Evolutionary conservation across 2,113 vertebrate species (phyloP).

Genomic region (Xiphorhynchus elegans): DNA sequence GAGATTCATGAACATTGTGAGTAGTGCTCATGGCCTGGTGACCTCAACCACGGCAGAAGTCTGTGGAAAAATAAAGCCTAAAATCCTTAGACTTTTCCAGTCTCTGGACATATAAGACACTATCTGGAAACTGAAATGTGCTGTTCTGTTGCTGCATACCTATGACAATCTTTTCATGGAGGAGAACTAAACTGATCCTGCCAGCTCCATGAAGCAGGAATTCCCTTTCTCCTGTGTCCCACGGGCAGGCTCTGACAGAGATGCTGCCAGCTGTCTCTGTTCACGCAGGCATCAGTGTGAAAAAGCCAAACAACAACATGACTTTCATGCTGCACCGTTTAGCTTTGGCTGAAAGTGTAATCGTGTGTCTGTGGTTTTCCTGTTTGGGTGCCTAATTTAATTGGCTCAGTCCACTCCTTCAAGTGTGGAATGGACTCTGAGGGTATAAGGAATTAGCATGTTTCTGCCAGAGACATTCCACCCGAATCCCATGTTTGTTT

Average conservation of each 20-base stretch:
- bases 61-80: neutral
- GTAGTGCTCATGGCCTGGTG: neutral
- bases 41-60: neutral
- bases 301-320: conserved; percentile 19
- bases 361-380: conserved; percentile 66
- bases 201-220: neutral
- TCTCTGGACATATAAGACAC: neutral
- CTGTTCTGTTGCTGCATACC: neutral
- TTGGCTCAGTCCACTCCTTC: conserved; percentile 31
- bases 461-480: conserved; percentile 66
- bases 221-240: neutral
- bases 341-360: conserved; percentile 38
- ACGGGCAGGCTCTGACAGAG: neutral
- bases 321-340: conserved; percentile 31
- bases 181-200: neutral
- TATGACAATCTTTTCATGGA: neutral
- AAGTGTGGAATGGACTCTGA: conserved; percentile 40
- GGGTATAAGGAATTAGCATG: conserved; percentile 38
- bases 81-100: neutral
- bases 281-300: neutral
- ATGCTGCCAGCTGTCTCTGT: conserved; percentile 18
- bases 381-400: conserved; percentile 66
- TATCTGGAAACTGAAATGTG: neutral
- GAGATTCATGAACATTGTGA: neutral
- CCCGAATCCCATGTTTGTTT: conserved; percentile 56